Base-by-base conservation (phyloP, 1,140 invertebrate species). In the Euwallacea similis region DNA sequence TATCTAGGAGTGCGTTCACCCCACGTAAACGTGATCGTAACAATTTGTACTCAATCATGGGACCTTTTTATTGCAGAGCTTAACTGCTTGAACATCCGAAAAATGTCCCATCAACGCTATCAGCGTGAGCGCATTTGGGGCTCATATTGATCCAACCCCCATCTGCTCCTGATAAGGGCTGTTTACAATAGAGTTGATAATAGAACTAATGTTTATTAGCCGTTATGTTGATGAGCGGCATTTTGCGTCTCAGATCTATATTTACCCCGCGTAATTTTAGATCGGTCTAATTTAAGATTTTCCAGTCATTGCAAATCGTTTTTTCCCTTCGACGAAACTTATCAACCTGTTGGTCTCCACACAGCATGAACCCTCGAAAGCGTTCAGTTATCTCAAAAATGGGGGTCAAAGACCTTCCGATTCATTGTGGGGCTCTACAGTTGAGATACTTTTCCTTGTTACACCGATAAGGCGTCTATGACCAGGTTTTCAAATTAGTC, bases 11-110 rank as follows among this genome's bases (percentile, higher is more conserved):
- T 71, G 63, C 70, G 53, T 71, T 71, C 70, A 71, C 70, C 70
- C 70, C 21, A 33, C 70, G 42, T 63, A 53, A 64, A 33, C 21
- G 21, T 59, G 64, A 46, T 66, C 64, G 63, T 64, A 71, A 71
- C 70, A 66, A 71, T 71, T 71, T 71, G 70, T 71, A 71, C 70
- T 71, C 62, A 66, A 71, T 71, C 59, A 66, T 66, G 70, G 63
- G 63, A 63, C 63, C 70, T 54, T 71, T 71, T 71, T 71, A 50
- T 50, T 50, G 46, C 46, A 4, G 9, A 50, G 46, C 9, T 50
- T 11, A 10, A 50, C 13, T 11, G 46, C 9, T 50, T 50, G 46
- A 50, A 11, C 9, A 50, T 11, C 9, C 13, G 2, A 2, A 50
- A 50, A 11, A 50, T 50, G 2, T 50, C 6, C 13, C 13, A 50